Base-by-base conservation (phyloP, 2,797 vertebrate genomes). In the Synaphobranchus kaupii region DNA sequence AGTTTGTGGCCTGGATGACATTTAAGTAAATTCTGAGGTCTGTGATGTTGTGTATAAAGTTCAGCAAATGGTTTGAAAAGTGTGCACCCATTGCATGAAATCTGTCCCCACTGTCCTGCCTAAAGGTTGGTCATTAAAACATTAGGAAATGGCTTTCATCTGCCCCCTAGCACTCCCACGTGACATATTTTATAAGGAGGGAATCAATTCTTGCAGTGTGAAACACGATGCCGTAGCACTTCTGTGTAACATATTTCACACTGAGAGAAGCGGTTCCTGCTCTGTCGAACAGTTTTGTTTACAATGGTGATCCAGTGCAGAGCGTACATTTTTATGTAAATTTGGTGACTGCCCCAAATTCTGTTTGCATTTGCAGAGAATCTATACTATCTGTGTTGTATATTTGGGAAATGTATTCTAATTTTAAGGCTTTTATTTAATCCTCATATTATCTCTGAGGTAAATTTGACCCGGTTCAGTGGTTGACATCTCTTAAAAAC, bases 1-100 rank as follows among this genome's bases (percentile, higher is more conserved):
- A 68, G 63, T 68, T 68, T 68, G 63, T 68, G 63, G 63, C 12
- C n/a, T 68, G 63, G 63, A 68, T 68, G 63, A 68, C 63, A 68
- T 68, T 68, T 68, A 68, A 68, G 63, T 68, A 25, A 68, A n/a
- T 68, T 68, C 63, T 68, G 25, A 68, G 63, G 63, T 68, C 63
- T 28, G 63, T 28, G 63, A 68, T 68, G 63, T 68, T 68, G 25
- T 28, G 63, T 68, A 4, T 68, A 28, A 28, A 28, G 7, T 68
- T 68, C 63, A 68, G 63, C 63, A 25, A 68, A 28, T 68, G 63
- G 63, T 68, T 68, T 68, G 22, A 68, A 12, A 68, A 68, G 63
- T 25, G n/a, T 68, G 20, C n/a, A 28, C 25, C n/a, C 25, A 12
- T n/a, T 68, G 63, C 63, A n/a, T 28, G 63, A 28, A 68, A 68